Base-by-base conservation (phyloP, 2,113 vertebrate species). In the Scalopus aquaticus region DNA sequence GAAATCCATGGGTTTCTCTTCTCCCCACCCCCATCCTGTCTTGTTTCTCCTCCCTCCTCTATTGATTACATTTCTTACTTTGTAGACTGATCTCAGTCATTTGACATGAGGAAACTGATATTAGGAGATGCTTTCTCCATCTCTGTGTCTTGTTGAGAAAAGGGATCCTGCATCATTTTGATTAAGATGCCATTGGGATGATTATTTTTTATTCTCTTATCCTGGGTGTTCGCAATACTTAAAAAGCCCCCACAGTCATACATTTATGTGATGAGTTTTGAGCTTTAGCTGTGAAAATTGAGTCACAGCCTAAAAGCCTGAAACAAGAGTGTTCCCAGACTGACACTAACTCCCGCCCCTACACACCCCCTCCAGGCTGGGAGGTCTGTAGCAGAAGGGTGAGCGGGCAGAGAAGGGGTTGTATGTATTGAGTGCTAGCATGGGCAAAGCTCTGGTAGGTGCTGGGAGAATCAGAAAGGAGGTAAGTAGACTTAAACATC, bases 141-240 rank as follows among this genome's bases (percentile, higher is more conserved):
- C 37, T 81, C 91, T 74, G 35, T 96, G 93, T 95, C 76, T 96
- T 84, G 11, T 51, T 79, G 62, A 88, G 69, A 35, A 74, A 88
- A 90, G 93, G 72, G 76, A 77, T 83, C 80, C 87, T 86, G 70
- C 70, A 95, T 96, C 95, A 96, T 97, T 95, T 97, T 94, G 96
- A 97, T 97, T 96, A 94, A 95, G 95, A 95, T 95, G 93, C 72
- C 65, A 74, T 93, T 90, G 92, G 54, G 67, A 74, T 96, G 95
- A 92, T 96, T 94, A 95, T 97, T 93, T 97, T 96, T 94, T 95
- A 94, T 97, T 90, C 67, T 93, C 73, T 97, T 96, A 77, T 84
- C 80, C 77, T 90, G 62, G 76, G 81, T 93, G 79, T 96, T 95
- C 94, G 90, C 65, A 84, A 56, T 93, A 88, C 77, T 95, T 94